phyloP scores from a whole-genome alignment of 2,797 vertebrate genomes.

The Ctenopoma kingsleyae region DNA sequence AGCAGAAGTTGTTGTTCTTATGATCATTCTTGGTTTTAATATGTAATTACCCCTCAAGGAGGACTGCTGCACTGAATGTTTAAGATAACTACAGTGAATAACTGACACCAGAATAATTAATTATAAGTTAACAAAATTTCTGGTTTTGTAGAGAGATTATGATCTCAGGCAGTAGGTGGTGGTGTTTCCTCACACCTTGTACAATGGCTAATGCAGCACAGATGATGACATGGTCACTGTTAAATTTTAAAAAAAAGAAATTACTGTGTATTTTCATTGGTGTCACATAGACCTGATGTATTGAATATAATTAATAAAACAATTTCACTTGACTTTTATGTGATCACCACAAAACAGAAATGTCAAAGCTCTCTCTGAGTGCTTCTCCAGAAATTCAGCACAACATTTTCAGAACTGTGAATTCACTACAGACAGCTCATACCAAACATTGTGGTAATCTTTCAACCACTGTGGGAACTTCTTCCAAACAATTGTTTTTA shows the following conservation, averaged over 20 bases:
- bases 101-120: background rate
- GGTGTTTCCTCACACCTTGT: constrained; percentile 44
- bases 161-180: constrained; percentile 67
- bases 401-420: background rate
- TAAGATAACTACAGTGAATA: background rate
- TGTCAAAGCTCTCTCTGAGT: background rate
- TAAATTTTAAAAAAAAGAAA: background rate
- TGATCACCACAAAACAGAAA: background rate
- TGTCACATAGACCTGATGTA: background rate
- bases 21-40: constrained; percentile 4
- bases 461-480: background rate
- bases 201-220: background rate
- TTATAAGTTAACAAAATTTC: background rate
- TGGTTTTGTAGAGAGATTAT: background rate
- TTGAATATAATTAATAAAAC: no score
- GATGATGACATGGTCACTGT: background rate
- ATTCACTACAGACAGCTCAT: background rate
- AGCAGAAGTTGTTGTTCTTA: constrained; percentile 18
- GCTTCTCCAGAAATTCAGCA: background rate
- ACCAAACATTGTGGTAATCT: background rate
- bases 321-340: background rate
- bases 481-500: background rate
- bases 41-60: background rate
- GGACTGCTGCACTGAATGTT: background rate
- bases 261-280: no score